Percentiles rank a stretch among this genome's conserved stretches.
Conservation (phyloP, 2,888 invertebrate species). For the Argyresthia albistria region DNA sequence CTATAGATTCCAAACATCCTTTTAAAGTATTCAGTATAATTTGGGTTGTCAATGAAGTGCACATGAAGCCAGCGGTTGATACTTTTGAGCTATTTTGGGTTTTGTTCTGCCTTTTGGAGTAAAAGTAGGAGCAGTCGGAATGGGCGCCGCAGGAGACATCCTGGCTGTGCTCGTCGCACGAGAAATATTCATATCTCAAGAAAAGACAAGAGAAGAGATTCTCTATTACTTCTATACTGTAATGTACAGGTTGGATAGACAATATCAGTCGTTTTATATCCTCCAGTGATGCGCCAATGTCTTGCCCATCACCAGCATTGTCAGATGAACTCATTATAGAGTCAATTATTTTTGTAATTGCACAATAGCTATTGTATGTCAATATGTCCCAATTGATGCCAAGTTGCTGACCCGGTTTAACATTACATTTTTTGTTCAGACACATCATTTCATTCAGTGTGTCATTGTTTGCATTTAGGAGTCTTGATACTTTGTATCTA, state of each 20-base stretch:
- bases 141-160: constrained; percentile 54
- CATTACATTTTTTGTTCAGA: constrained; percentile 30
- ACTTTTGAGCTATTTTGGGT: constrained; percentile 29
- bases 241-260: constrained; percentile 52
- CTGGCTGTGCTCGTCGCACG: constrained; percentile 62
- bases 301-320: constrained; percentile 35
- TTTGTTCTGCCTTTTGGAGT: constrained; percentile 49
- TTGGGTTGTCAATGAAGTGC: constrained; percentile 72
- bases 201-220: constrained; percentile 82
- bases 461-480: constrained; percentile 57
- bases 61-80: constrained; percentile 65
- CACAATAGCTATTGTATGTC: constrained; percentile 65
- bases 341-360: constrained; percentile 61
- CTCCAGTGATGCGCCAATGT: constrained; percentile 50
- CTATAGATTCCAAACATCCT: constrained; percentile 61
- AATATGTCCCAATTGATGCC: constrained; percentile 54
- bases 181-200: constrained; percentile 74
- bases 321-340: constrained; percentile 53
- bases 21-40: constrained; percentile 72
- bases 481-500: constrained; percentile 61
- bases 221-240: constrained; percentile 77
- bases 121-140: constrained; percentile 64
- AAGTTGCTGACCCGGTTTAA: constrained; percentile 22
- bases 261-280: constrained; percentile 60
- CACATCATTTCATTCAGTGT: constrained; percentile 43